phyloP scores from a whole-genome alignment of 2,888 invertebrate genomes.

The Cantharis nigra region DNA sequence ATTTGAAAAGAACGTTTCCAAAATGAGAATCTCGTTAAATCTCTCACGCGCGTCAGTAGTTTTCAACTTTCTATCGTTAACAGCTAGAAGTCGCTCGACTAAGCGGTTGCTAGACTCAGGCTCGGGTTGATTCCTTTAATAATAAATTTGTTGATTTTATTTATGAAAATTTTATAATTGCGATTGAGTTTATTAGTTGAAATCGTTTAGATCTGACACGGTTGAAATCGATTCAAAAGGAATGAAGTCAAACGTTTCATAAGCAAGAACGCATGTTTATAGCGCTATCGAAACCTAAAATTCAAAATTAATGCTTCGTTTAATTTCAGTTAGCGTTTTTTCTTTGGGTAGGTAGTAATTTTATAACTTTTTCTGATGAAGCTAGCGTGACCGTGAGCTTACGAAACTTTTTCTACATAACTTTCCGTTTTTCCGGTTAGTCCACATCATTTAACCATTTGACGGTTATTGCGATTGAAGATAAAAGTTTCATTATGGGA shows the following conservation, averaged over 20 bases:
- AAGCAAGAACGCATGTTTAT: neutral
- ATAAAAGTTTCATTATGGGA: conserved; percentile 2
- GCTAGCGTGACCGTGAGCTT: neutral
- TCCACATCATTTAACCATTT: conserved; percentile 3
- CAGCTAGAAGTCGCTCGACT: too few relatives aligned
- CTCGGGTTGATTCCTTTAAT: too few relatives aligned
- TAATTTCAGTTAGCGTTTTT: neutral
- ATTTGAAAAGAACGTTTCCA: too few relatives aligned
- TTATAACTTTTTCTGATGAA: neutral
- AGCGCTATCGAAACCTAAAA: neutral
- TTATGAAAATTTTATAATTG: too few relatives aligned
- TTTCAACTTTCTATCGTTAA: too few relatives aligned
- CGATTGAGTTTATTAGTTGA: too few relatives aligned
- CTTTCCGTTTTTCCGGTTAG: neutral
- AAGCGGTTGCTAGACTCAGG: too few relatives aligned
- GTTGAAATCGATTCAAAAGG: neutral
- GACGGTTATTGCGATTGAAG: conserved; percentile 7
- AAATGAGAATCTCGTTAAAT: too few relatives aligned
- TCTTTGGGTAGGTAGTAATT: neutral
- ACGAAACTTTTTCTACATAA: neutral
- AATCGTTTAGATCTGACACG: too few relatives aligned
- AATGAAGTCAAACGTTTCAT: neutral
- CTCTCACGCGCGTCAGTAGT: too few relatives aligned
- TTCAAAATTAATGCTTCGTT: neutral
- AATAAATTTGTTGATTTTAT: too few relatives aligned